A percentile compares a stretch with the other conserved stretches of the same genome.
These are phyloP conservation scores for Sternotherus odoratus DNA, from an alignment of 2,797 vertebrate genomes.

Conservation along the genomic window DNA sequence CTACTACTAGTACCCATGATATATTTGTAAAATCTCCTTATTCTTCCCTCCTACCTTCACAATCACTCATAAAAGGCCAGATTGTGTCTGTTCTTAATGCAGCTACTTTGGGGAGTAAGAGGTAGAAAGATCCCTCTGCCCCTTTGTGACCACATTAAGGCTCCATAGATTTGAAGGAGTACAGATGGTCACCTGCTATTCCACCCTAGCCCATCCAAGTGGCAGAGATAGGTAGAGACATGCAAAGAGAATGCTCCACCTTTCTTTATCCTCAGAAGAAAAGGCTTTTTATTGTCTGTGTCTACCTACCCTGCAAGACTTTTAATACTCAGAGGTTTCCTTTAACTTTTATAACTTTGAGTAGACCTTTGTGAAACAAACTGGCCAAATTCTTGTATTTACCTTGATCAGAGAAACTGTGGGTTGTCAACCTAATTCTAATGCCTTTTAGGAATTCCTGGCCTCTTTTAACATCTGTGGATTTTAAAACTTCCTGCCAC, in stretches of 20 bases:
- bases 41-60: not conserved
- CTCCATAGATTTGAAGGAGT: not conserved
- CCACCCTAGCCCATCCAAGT: not conserved
- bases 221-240: not conserved
- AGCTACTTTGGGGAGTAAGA: not conserved
- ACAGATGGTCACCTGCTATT: not conserved
- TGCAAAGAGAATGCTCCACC: rapidly evolving
- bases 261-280: not conserved
- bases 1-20: not conserved
- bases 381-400: not conserved
- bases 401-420: not conserved
- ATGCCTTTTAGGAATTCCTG: not conserved
- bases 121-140: not conserved
- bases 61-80: not conserved
- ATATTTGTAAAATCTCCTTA: not conserved
- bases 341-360: not conserved
- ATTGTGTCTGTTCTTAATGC: not conserved
- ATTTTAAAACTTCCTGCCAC: conserved; percentile 1
- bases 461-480: conserved; percentile 6
- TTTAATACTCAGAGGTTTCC: not conserved
- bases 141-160: not conserved
- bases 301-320: not conserved
- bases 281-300: not conserved
- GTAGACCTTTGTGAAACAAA: not conserved
- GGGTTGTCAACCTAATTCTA: not conserved